phyloP scores from a whole-genome alignment of 2,888 invertebrate species.

The Pachymerium ferrugineum region DNA sequence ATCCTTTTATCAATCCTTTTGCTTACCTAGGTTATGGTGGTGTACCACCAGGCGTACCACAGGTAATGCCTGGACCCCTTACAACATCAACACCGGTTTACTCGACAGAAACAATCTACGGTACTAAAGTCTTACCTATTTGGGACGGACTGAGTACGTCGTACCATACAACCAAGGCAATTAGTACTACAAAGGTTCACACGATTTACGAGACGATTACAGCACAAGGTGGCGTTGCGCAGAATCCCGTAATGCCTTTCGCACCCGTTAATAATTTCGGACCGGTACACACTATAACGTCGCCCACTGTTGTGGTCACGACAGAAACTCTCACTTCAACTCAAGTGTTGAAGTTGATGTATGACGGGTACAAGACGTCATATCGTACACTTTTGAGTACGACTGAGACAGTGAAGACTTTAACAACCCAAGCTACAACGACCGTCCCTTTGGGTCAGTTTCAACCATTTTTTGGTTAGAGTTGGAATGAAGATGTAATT shows the following conservation, averaged over 20 bases:
- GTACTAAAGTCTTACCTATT: slow-evolving; percentile 73
- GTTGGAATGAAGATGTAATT: neutral
- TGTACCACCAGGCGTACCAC: neutral
- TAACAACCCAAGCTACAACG: slow-evolving; percentile 34
- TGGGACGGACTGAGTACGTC: slow-evolving; percentile 61
- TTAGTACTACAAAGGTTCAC: slow-evolving; percentile 32
- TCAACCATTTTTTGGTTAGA: slow-evolving; percentile 22
- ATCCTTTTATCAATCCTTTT: slow-evolving; percentile 29
- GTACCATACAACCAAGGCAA: slow-evolving; percentile 57
- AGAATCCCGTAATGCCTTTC: slow-evolving; percentile 24
- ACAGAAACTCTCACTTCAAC: slow-evolving; percentile 36
- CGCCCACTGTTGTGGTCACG: slow-evolving; percentile 33
- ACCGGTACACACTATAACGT: slow-evolving; percentile 33
- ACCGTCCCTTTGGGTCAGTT: slow-evolving; percentile 33
- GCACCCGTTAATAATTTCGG: neutral
- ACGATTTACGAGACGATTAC: slow-evolving; percentile 36
- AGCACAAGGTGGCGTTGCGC: slow-evolving; percentile 23
- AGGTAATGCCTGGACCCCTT: slow-evolving; percentile 51
- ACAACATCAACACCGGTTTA: slow-evolving; percentile 69
- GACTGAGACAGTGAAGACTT: slow-evolving; percentile 34
- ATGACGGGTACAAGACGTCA: slow-evolving; percentile 36
- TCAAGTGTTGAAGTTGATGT: slow-evolving; percentile 36
- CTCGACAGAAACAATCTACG: slow-evolving; percentile 67
- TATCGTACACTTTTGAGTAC: slow-evolving; percentile 35
- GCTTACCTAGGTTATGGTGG: slow-evolving; percentile 28